Percentiles rank a stretch among this genome's conserved stretches.
Evolutionary conservation across 2,797 vertebrate species (phyloP).

Genomic region (Kryptopterus vitreolus): DNA sequence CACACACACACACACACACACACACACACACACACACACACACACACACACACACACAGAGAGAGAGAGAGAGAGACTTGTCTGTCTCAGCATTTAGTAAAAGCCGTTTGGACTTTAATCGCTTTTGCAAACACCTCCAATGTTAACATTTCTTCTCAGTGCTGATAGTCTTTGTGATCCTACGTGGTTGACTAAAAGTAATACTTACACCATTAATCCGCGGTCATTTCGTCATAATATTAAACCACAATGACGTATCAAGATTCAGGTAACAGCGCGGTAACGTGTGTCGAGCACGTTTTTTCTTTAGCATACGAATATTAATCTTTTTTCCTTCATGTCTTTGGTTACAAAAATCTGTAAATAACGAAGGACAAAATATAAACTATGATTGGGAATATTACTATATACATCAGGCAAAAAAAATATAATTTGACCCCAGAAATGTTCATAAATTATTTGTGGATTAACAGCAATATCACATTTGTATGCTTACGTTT

Average conservation of each 20-base stretch:
- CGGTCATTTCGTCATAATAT: background rate
- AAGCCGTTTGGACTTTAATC: slow-evolving; percentile 39
- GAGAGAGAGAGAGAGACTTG: slow-evolving; percentile 50
- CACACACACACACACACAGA: slow-evolving; percentile 56
- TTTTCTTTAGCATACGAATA: background rate
- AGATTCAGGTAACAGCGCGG: background rate
- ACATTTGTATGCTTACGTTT: background rate
- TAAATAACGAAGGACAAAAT: background rate
- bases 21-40: background rate
- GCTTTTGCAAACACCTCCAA: background rate
- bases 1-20: slow-evolving; percentile 46
- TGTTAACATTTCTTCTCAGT: background rate
- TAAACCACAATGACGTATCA: background rate
- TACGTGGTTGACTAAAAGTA: too few relatives aligned
- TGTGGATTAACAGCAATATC: background rate
- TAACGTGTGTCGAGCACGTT: background rate
- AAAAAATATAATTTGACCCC: background rate
- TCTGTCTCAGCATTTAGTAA: slow-evolving; percentile 63
- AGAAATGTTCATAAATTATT: background rate
- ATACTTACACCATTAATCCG: background rate
- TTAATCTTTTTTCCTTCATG: background rate
- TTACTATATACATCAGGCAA: background rate
- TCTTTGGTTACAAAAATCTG: too few relatives aligned
- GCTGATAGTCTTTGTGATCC: background rate
- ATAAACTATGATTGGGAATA: background rate